Percentiles rank a stretch among this genome's conserved stretches.
phyloP scores from a whole-genome alignment of 2,113 vertebrate species.

The Brachionichthys hirsutus region DNA sequence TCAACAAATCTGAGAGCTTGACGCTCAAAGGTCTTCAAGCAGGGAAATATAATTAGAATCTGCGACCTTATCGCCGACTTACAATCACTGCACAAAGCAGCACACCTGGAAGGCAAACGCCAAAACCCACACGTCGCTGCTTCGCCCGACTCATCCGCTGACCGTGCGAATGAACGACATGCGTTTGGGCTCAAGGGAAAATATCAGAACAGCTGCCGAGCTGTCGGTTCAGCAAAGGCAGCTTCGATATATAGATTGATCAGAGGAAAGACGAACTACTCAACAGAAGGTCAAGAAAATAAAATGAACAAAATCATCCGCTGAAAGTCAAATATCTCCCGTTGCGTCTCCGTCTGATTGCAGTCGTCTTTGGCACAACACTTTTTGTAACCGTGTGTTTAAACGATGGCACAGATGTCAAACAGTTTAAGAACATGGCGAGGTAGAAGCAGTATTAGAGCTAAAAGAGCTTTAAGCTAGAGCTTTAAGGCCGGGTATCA shows the following conservation, averaged over 20 bases:
- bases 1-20: conserved; percentile 31
- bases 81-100: conserved; percentile 33
- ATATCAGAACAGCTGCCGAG: background rate
- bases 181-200: background rate
- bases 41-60: conserved; percentile 39
- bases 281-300: background rate
- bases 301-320: background rate
- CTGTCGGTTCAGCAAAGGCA: background rate
- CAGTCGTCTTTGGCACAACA: background rate
- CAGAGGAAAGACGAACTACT: background rate
- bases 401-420: background rate
- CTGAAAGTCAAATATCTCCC: background rate
- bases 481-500: background rate
- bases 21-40: conserved; percentile 21
- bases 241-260: background rate
- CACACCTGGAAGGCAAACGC: conserved; percentile 18
- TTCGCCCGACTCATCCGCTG: conserved; percentile 15
- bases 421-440: background rate
- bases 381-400: background rate
- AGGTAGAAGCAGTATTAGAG: too few species aligned
- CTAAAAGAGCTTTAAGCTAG: too few species aligned
- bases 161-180: background rate
- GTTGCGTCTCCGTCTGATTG: background rate
- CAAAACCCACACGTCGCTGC: conserved; percentile 1
- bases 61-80: conserved; percentile 30